A percentile compares a stretch with the other conserved stretches of the same genome.
Conservation (phyloP, 2,797 vertebrate genomes). For the Nannoperca obscura region DNA sequence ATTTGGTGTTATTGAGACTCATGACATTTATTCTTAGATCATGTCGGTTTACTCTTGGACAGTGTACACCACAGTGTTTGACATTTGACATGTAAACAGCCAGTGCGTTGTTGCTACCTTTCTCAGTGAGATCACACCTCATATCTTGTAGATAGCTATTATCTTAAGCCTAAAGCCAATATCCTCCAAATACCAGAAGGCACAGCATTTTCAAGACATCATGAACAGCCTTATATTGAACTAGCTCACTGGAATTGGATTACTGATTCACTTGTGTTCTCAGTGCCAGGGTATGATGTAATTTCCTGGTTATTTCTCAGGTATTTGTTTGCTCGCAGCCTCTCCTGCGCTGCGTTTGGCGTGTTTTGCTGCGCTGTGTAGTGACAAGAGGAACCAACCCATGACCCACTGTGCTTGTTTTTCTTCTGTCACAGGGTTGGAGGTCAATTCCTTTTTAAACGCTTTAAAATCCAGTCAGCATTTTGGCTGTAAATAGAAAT, state of each 20-base stretch:
- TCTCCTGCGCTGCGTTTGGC: conserved; percentile 59
- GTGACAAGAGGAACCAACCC: conserved; percentile 78
- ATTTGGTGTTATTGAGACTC: conserved; percentile 9
- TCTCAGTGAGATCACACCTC: conserved; percentile 37
- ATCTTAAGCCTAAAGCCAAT: conserved; percentile 66
- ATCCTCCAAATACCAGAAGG: conserved; percentile 65
- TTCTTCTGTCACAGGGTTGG: conserved; percentile 74
- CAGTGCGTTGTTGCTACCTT: background rate
- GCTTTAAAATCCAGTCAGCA: conserved; percentile 58
- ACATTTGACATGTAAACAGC: conserved; percentile 61
- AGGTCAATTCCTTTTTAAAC: conserved; percentile 81
- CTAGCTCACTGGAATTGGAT: conserved; percentile 65
- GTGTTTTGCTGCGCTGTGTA: conserved; percentile 67
- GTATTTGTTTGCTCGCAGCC: conserved; percentile 77
- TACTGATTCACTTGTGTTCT: conserved; percentile 80
- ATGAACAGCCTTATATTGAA: conserved; percentile 60
- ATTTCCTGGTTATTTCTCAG: conserved; percentile 82
- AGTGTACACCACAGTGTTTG: background rate
- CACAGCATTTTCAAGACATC: conserved; percentile 49
- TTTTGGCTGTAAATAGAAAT: conserved; percentile 68
- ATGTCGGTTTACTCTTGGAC: conserved; percentile 5
- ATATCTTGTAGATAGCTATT: conserved; percentile 58
- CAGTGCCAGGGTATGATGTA: conserved; percentile 74
- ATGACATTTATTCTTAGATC: conserved; percentile 36
- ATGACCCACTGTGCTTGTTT: conserved; percentile 83